phyloP scores from a whole-genome alignment of 2,113 vertebrate species.

The Paedocypris sp. region DNA sequence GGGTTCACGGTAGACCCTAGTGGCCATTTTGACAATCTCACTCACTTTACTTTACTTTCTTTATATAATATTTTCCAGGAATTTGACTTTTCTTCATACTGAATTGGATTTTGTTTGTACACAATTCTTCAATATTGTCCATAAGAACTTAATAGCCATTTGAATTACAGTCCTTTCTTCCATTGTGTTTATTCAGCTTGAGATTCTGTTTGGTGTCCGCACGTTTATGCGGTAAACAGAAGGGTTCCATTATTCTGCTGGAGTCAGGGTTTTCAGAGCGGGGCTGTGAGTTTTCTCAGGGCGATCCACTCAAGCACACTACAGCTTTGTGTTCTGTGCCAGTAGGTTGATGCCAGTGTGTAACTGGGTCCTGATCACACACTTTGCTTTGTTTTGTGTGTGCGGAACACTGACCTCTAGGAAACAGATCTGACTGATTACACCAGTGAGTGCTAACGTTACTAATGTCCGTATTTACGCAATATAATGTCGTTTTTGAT shows the following conservation, averaged over 20 bases:
- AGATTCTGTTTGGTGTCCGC: neutral
- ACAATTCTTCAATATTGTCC: no score
- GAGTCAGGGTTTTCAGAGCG: neutral
- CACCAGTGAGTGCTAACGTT: neutral
- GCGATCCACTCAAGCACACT: constrained; percentile 1
- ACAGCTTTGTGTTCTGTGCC: constrained; percentile 3
- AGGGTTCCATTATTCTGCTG: neutral
- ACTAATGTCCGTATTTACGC: no score
- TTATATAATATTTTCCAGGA: no score
- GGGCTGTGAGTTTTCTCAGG: neutral
- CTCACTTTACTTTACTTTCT: no score
- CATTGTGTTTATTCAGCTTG: neutral
- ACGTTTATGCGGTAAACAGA: neutral
- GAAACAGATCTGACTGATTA: neutral
- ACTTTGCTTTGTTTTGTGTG: neutral
- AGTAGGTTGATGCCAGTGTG: constrained; percentile 1
- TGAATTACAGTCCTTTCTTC: neutral
- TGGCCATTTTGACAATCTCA: no score
- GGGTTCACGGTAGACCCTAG: no score
- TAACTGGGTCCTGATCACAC: constrained; percentile 8
- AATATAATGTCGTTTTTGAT: no score
- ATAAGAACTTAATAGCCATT: no score
- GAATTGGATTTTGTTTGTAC: no score
- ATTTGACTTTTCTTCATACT: no score
- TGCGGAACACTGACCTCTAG: neutral